A percentile compares a stretch with the other conserved stretches of the same genome.
These are phyloP conservation scores for Escarpia spicata DNA, from an alignment of 2,888 invertebrate genomes.

Conservation along the genomic window DNA sequence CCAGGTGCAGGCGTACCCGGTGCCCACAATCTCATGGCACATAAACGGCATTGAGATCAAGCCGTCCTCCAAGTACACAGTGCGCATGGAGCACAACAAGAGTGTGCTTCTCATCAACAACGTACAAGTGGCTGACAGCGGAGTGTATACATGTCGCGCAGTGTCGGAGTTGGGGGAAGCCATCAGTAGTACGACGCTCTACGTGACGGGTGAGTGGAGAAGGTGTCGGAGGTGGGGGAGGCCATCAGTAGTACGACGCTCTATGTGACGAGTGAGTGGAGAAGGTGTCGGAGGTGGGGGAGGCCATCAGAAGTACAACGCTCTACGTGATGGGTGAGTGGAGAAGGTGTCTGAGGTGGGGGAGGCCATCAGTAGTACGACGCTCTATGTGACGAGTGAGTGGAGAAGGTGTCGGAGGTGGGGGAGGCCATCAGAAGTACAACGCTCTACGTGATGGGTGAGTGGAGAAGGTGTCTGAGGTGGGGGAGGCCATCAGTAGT, in stretches of 20 bases:
- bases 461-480: conserved; percentile 79
- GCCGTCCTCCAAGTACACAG: conserved; percentile 61
- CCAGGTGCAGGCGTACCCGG: conserved; percentile 57
- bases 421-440: conserved; percentile 96
- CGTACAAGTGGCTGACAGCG: conserved; percentile 86
- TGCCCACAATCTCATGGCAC: conserved; percentile 65
- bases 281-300: conserved; percentile 91
- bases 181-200: conserved; percentile 88
- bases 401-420: conserved; percentile 83
- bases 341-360: conserved; percentile 90
- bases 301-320: conserved; percentile 93
- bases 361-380: conserved; percentile 93
- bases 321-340: conserved; percentile 67
- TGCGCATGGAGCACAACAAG: conserved; percentile 55
- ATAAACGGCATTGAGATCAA: conserved; percentile 66
- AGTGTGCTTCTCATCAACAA: conserved; percentile 60
- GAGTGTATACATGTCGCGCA: conserved; percentile 94
- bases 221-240: too few relatives aligned
- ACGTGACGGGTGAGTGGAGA: conserved; percentile 55
- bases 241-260: too few relatives aligned
- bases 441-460: conserved; percentile 72
- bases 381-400: conserved; percentile 70
- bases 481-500: conserved; percentile 94
- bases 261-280: too few relatives aligned
- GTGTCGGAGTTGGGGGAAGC: conserved; percentile 94